phyloP scores from a whole-genome alignment of 2,113 vertebrate species.

The Crotophaga sulcirostris region DNA sequence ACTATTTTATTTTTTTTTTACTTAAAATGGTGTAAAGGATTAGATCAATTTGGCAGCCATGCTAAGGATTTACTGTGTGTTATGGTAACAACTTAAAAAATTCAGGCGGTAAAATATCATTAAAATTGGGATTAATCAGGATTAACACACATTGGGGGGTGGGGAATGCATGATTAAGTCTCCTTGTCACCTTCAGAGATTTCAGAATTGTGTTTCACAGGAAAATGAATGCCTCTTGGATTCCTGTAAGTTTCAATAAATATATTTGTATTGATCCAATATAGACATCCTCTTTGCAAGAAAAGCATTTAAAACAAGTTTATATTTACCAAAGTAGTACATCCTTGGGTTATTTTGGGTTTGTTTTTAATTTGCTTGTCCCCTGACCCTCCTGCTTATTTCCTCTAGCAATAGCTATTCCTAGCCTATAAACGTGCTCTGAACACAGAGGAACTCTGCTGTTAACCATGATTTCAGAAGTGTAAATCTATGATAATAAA shows the following conservation, averaged over 20 bases:
- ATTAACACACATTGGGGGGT: slow-evolving; percentile 59
- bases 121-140: slow-evolving; percentile 58
- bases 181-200: neutral
- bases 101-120: slow-evolving; percentile 39
- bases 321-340: slow-evolving; percentile 25
- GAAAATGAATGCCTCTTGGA: neutral
- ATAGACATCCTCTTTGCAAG: neutral
- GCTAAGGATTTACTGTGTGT: slow-evolving; percentile 34
- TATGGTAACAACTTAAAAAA: slow-evolving; percentile 55
- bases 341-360: slow-evolving; percentile 59
- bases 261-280: slow-evolving; percentile 14
- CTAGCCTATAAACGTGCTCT: neutral
- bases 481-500: slow-evolving; percentile 35
- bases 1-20: neutral
- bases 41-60: slow-evolving; percentile 21
- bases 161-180: slow-evolving; percentile 46
- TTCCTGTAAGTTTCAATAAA: neutral
- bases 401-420: slow-evolving; percentile 50
- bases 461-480: slow-evolving; percentile 32
- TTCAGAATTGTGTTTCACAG: neutral
- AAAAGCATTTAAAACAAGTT: neutral
- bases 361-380: slow-evolving; percentile 60
- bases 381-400: slow-evolving; percentile 44
- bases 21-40: neutral
- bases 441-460: slow-evolving; percentile 5